Conservation (phyloP, 2,113 vertebrate genomes). For the Microcebus ravelobensis region DNA sequence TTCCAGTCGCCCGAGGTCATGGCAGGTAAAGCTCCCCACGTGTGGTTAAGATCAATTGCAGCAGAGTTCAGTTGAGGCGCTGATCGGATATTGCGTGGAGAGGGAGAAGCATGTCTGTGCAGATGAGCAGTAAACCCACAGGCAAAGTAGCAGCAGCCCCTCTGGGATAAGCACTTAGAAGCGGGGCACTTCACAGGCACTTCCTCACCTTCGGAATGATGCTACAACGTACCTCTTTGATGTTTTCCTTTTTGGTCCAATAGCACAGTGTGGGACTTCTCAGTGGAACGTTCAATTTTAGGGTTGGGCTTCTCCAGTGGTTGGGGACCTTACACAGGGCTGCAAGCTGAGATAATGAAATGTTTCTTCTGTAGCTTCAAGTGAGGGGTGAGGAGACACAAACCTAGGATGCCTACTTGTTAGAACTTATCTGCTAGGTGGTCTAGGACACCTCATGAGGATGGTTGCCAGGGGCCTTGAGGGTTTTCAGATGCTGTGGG, state of each 20-base stretch:
- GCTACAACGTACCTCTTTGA: background rate
- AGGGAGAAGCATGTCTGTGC: background rate
- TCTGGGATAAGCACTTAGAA: background rate
- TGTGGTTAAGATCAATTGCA: background rate
- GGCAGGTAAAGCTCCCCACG: slow-evolving; percentile 81
- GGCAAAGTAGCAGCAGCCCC: background rate
- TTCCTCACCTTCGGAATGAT: background rate
- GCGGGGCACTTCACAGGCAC: background rate
- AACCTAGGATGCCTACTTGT: background rate
- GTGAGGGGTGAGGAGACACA: background rate
- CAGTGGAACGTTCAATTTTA: background rate
- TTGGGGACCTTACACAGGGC: background rate
- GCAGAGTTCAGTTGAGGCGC: background rate
- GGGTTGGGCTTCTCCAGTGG: background rate
- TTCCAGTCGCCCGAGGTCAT: slow-evolving; percentile 88
- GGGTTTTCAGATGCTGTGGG: background rate
- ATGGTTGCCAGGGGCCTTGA: background rate
- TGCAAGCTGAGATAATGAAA: background rate
- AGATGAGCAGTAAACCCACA: background rate
- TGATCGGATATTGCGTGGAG: background rate
- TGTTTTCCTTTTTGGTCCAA: background rate
- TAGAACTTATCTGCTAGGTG: background rate
- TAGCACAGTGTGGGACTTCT: background rate
- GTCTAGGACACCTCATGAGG: background rate
- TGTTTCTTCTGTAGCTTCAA: background rate